Conservation (phyloP, 2,797 vertebrate genomes). For the Ataeniobius toweri region DNA sequence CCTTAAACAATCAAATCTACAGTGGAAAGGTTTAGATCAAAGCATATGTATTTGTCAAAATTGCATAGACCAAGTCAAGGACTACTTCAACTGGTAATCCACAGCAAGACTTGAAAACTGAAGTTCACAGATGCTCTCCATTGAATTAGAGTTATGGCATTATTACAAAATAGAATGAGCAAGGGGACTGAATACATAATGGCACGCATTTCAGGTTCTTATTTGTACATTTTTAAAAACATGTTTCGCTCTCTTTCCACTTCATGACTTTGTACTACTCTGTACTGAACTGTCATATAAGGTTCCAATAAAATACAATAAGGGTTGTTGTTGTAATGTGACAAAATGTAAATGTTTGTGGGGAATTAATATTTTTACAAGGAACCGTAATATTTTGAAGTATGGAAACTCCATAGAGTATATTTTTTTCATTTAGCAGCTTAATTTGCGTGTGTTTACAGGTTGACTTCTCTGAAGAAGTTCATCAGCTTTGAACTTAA, state of each 20-base stretch:
- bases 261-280: not conserved
- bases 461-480: conserved; percentile 38
- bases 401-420: conserved; percentile 17
- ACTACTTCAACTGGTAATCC: no score
- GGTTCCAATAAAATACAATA: not conserved
- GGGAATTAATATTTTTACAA: not conserved
- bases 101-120: no score
- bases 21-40: not conserved
- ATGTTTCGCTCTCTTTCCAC: not conserved
- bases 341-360: not conserved
- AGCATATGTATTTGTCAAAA: not conserved
- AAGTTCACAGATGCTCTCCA: no score
- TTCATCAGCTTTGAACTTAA: conserved; percentile 58
- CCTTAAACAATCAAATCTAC: not conserved
- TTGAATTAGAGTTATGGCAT: no score
- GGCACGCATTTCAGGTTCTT: not conserved
- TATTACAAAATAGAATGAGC: not conserved
- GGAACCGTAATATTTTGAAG: conserved; percentile 12
- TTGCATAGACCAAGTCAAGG: no score
- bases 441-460: not conserved
- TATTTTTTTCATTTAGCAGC: not conserved
- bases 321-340: not conserved
- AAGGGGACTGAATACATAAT: not conserved
- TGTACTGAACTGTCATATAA: not conserved
- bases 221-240: not conserved